Percentiles rank a stretch among this genome's conserved stretches.
Evolutionary conservation across 2,113 vertebrate species (phyloP).

Genomic region (Mobula hypostoma): DNA sequence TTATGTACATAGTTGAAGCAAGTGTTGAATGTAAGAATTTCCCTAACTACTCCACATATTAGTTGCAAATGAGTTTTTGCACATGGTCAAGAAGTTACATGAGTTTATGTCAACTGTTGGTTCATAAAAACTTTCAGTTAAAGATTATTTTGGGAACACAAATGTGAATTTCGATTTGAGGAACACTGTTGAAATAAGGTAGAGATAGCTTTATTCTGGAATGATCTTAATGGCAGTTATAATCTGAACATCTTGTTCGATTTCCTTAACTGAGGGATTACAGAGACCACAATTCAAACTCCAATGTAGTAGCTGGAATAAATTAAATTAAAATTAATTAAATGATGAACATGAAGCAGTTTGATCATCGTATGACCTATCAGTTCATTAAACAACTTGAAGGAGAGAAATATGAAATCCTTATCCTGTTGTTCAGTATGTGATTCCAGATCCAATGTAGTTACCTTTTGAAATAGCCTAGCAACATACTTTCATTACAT

Average conservation of each 20-base stretch:
- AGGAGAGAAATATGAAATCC: too few relatives aligned
- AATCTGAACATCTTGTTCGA: neutral
- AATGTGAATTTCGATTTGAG: neutral
- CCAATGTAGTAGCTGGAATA: too few relatives aligned
- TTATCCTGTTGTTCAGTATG: too few relatives aligned
- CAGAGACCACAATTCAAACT: too few relatives aligned
- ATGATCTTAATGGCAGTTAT: neutral
- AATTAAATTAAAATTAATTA: too few relatives aligned
- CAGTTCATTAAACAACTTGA: too few relatives aligned
- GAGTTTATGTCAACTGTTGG: neutral
- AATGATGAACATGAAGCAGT: too few relatives aligned
- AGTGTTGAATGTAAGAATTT: neutral
- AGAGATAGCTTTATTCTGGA: neutral
- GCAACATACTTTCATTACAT: too few relatives aligned
- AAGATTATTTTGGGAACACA: neutral
- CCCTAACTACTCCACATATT: neutral
- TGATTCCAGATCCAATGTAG: too few relatives aligned
- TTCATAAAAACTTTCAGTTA: neutral
- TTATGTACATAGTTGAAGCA: neutral
- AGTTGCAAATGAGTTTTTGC: neutral
- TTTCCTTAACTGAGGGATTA: neutral
- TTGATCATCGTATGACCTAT: too few relatives aligned
- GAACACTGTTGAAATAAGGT: neutral
- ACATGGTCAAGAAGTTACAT: neutral
- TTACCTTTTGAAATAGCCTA: too few relatives aligned